phyloP scores from a whole-genome alignment of 2,888 invertebrate genomes.

The Odontothrips loti region DNA sequence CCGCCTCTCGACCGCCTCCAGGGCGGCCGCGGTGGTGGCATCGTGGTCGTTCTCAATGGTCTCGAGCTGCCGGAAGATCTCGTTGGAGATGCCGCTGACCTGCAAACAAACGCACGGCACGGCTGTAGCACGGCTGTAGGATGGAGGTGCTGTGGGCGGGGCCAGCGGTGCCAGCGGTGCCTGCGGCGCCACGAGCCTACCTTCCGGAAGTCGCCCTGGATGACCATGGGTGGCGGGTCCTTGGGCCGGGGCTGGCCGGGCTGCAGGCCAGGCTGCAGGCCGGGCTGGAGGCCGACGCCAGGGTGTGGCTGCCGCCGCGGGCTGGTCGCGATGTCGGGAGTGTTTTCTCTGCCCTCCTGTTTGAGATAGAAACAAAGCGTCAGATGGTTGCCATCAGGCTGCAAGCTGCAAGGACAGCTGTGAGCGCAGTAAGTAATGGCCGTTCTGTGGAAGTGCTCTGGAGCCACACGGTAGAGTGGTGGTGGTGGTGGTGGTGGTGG shows the following conservation, averaged over 20 bases:
- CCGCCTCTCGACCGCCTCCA: constrained; percentile 89
- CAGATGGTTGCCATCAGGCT: background rate
- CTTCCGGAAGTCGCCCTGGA: constrained; percentile 93
- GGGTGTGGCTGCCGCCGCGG: constrained; percentile 42
- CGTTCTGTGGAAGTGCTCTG: too few relatives aligned
- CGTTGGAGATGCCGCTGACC: constrained; percentile 94
- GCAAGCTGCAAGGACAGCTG: too few relatives aligned
- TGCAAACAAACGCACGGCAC: constrained; percentile 47
- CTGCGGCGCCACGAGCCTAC: constrained; percentile 44
- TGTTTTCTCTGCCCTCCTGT: constrained; percentile 36
- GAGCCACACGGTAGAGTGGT: too few relatives aligned
- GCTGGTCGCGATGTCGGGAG: constrained; percentile 43
- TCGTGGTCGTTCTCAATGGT: constrained; percentile 94
- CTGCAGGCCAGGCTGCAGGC: constrained; percentile 46
- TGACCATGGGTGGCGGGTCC: constrained; percentile 70
- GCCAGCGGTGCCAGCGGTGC: too few relatives aligned
- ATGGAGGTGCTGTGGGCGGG: too few relatives aligned
- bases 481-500: too few relatives aligned
- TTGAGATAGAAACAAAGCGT: background rate
- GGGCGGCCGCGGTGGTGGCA: constrained; percentile 84
- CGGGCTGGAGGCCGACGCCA: constrained; percentile 36
- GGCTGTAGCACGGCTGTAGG: too few relatives aligned
- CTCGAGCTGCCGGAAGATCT: constrained; percentile 96
- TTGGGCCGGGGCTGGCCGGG: constrained; percentile 57
- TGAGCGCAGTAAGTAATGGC: too few relatives aligned